A percentile compares a stretch with the other conserved stretches of the same genome.
These are phyloP conservation scores for Nycticorax nycticorax DNA, from an alignment of 2,113 vertebrate genomes.

Conservation along the genomic window DNA sequence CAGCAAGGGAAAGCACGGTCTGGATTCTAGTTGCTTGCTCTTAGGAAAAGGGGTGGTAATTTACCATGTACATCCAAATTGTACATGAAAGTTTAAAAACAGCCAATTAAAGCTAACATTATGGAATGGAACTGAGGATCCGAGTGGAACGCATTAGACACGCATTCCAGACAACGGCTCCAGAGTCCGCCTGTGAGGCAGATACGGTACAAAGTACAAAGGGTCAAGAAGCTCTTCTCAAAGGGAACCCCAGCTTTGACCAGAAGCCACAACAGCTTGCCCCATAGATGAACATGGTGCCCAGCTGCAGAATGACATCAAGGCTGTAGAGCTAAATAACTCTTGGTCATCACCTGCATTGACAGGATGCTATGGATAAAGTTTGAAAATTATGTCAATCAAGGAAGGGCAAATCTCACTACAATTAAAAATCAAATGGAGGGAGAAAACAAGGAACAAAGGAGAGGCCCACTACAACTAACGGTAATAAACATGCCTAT, in stretches of 20 bases:
- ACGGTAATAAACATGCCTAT: neutral
- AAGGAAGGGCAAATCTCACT: neutral
- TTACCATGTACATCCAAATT: conserved; percentile 60
- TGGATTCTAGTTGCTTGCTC: conserved; percentile 26
- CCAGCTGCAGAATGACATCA: neutral
- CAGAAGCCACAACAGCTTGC: neutral
- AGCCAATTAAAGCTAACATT: conserved; percentile 77
- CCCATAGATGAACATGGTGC: neutral
- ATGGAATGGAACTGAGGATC: conserved; percentile 66
- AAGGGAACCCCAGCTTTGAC: conserved; percentile 24
- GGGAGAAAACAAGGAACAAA: neutral
- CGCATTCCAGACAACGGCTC: conserved; percentile 74
- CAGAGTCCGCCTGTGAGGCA: conserved; percentile 44
- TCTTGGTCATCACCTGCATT: neutral
- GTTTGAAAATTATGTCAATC: neutral
- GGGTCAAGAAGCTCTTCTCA: conserved; percentile 53
- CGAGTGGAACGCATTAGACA: conserved; percentile 75
- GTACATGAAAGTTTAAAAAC: conserved; percentile 70
- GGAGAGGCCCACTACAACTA: neutral
- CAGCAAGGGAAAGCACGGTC: neutral
- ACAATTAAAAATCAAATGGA: neutral
- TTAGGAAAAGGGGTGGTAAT: conserved; percentile 63
- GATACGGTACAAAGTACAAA: conserved; percentile 59
- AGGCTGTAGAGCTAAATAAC: neutral
- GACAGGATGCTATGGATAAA: fast-evolving